A percentile compares a stretch with the other conserved stretches of the same genome.
phyloP scores from a whole-genome alignment of 2,888 invertebrate species.

The Cybosia mesomella region DNA sequence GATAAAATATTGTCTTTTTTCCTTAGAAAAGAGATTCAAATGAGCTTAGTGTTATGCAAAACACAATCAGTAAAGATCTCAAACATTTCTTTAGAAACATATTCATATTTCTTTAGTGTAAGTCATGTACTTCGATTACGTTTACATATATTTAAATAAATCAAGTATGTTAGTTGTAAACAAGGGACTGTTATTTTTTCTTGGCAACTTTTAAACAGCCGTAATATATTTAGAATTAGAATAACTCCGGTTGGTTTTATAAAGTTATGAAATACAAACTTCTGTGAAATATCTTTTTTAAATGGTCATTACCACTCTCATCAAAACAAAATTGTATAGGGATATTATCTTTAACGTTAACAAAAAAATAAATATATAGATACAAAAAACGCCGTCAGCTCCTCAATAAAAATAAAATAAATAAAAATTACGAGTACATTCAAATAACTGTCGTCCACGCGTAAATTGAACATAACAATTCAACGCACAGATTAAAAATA shows the following conservation, averaged over 20 bases:
- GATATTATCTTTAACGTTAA: slow-evolving; percentile 47
- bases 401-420: slow-evolving; percentile 52
- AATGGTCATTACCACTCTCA: slow-evolving; percentile 37
- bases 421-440: slow-evolving; percentile 59
- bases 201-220: neutral
- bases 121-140: neutral
- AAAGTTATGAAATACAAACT: neutral
- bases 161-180: neutral
- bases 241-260: neutral
- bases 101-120: neutral
- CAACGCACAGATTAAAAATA: slow-evolving; percentile 40
- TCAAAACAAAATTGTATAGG: slow-evolving; percentile 39
- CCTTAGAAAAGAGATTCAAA: slow-evolving; percentile 4
- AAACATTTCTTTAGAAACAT: neutral
- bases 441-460: slow-evolving; percentile 58
- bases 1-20: slow-evolving; percentile 8
- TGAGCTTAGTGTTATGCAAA: slow-evolving; percentile 3
- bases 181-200: neutral
- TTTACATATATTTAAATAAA: neutral
- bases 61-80: neutral
- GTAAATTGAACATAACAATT: slow-evolving; percentile 32
- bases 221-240: neutral
- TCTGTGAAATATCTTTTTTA: neutral
- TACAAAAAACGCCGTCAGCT: slow-evolving; percentile 53
- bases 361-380: slow-evolving; percentile 46